A percentile compares a stretch with the other conserved stretches of the same genome.
Evolutionary conservation across 2,797 vertebrate species (phyloP).

Genomic region (Chaetodon trifasciatus): DNA sequence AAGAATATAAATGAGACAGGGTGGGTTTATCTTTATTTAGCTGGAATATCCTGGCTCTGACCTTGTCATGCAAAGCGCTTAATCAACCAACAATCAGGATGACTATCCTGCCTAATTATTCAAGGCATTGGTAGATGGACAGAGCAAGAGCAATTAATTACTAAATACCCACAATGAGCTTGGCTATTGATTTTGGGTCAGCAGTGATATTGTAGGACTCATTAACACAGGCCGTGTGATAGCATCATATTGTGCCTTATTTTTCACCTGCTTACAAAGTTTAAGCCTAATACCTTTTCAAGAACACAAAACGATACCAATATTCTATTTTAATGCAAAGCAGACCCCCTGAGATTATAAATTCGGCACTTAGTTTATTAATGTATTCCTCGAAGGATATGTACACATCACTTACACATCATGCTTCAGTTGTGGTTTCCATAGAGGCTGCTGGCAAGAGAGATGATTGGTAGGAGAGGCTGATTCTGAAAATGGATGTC

Average conservation of each 20-base stretch:
- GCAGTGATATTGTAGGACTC: constrained; percentile 12
- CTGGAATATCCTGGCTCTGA: constrained; percentile 42
- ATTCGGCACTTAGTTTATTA: too few relatives aligned
- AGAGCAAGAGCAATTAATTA: constrained; percentile 10
- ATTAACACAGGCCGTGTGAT: constrained; percentile 12
- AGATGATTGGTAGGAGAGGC: too few relatives aligned
- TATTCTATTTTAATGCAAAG: too few relatives aligned
- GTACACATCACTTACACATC: too few relatives aligned
- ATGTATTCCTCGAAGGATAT: too few relatives aligned
- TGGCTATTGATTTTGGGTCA: constrained; percentile 33
- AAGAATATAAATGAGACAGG: constrained; percentile 41
- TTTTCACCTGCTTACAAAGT: not conserved
- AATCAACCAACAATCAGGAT: constrained; percentile 35
- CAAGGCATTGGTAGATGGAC: constrained; percentile 12
- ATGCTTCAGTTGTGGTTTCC: too few relatives aligned
- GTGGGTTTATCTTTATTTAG: constrained; percentile 32
- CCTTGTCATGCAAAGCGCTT: constrained; percentile 36
- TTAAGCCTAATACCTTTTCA: not conserved
- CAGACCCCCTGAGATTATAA: too few relatives aligned
- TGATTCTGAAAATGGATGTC: too few relatives aligned
- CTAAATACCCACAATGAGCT: constrained; percentile 14
- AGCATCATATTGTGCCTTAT: not conserved
- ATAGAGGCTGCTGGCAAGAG: too few relatives aligned
- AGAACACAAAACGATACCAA: not conserved
- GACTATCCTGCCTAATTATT: constrained; percentile 5